These are phyloP conservation scores for Tupaia chinensis DNA, from an alignment of 2,113 vertebrate species.

Conservation along the genomic window DNA sequence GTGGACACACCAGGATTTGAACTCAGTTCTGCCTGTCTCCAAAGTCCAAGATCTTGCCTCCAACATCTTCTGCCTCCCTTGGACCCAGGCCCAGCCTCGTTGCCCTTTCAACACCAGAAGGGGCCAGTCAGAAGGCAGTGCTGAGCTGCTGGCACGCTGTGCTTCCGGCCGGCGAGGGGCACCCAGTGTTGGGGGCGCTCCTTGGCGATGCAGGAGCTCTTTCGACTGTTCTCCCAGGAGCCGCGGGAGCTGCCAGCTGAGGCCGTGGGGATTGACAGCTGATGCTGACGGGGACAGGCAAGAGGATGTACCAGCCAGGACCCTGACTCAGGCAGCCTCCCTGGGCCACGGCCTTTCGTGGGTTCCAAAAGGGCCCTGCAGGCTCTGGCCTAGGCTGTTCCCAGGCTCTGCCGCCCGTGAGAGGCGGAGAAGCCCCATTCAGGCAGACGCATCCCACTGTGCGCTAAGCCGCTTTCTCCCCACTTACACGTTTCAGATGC, in stretches of 20 bases:
- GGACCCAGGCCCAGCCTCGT: background rate
- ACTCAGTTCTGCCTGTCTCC: background rate
- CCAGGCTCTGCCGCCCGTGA: conserved; percentile 75
- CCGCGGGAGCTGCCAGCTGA: conserved; percentile 69
- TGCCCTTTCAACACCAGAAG: background rate
- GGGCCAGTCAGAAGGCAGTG: background rate
- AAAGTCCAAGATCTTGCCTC: background rate
- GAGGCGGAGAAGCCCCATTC: conserved; percentile 81
- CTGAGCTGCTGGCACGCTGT: background rate
- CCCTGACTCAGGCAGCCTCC: conserved; percentile 71
- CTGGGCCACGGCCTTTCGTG: conserved; percentile 67
- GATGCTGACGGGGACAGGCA: conserved; percentile 63
- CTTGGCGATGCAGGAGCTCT: conserved; percentile 10
- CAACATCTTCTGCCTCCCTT: background rate
- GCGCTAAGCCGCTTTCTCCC: conserved; percentile 80
- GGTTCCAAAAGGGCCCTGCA: conserved; percentile 67
- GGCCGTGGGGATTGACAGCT: conserved; percentile 73
- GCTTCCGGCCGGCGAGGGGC: background rate
- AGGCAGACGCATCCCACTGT: conserved; percentile 80
- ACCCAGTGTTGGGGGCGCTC: background rate
- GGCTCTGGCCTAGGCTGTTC: conserved; percentile 73
- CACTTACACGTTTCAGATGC: conserved; percentile 81
- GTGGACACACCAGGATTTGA: background rate
- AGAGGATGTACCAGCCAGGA: conserved; percentile 13
- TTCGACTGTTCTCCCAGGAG: background rate